A percentile compares a stretch with the other conserved stretches of the same genome.
These are phyloP conservation scores for Heliconius charithonia DNA, from an alignment of 2,888 invertebrate species.

Conservation along the genomic window DNA sequence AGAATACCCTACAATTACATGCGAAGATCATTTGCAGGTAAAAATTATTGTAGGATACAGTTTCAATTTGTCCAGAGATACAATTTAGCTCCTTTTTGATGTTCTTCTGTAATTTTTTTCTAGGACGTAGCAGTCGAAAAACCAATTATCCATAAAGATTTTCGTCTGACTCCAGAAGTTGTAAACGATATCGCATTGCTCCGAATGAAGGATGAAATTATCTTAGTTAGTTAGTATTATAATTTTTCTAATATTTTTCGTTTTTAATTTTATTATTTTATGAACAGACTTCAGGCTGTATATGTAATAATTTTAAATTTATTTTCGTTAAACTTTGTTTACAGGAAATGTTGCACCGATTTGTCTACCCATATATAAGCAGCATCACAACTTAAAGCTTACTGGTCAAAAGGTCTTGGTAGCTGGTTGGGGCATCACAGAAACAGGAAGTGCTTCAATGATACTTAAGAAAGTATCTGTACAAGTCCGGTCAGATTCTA, in stretches of 20 bases:
- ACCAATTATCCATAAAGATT: constrained; percentile 32
- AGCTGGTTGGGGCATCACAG: constrained; percentile 45
- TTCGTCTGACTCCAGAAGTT: constrained; percentile 4
- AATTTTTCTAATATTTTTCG: background rate
- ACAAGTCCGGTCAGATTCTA: constrained; percentile 32
- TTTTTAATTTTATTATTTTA: too few species aligned
- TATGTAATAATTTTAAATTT: background rate
- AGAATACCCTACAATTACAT: constrained; percentile 22
- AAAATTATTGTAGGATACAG: background rate
- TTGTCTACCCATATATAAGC: constrained; percentile 40
- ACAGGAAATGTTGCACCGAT: constrained; percentile 43
- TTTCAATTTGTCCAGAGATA: too few species aligned
- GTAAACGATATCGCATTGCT: constrained; percentile 46
- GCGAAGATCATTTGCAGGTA: constrained; percentile 48
- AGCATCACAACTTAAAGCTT: constrained; percentile 23
- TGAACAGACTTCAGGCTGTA: too few species aligned
- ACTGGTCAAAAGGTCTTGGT: constrained; percentile 34
- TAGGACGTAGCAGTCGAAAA: constrained; percentile 41
- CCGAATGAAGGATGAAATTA: constrained; percentile 39
- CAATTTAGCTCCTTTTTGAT: background rate
- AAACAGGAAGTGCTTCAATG: constrained; percentile 19
- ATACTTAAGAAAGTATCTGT: constrained; percentile 42
- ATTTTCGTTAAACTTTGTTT: constrained; percentile 9
- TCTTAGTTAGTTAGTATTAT: constrained; percentile 45
- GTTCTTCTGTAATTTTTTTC: background rate